Conservation (phyloP, 1,140 invertebrate genomes). For the Cardiocondyla obscurior region DNA sequence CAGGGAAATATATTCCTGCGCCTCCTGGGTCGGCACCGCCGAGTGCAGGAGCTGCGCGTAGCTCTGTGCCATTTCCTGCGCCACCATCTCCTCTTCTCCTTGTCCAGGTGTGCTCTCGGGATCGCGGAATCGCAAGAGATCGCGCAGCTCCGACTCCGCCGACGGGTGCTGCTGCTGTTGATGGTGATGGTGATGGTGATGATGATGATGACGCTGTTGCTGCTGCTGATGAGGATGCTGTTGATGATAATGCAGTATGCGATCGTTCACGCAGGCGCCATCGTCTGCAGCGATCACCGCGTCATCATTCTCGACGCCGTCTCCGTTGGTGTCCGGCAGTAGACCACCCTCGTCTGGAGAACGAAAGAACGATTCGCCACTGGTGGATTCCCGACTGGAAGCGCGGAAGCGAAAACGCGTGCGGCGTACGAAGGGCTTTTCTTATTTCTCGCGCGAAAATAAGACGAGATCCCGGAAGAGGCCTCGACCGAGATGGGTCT, state of each 20-base stretch:
- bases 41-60: constrained; percentile 79
- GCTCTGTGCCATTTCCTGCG: constrained; percentile 79
- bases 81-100: constrained; percentile 76
- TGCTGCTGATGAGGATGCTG: constrained; percentile 47
- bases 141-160: constrained; percentile 55
- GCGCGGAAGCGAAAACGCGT: neutral
- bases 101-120: neutral
- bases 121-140: constrained; percentile 69
- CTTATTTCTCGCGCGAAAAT: neutral
- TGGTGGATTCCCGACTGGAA: neutral
- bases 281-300: constrained; percentile 67
- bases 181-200: constrained; percentile 40
- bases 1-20: constrained; percentile 78
- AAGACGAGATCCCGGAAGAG: neutral
- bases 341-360: constrained; percentile 76
- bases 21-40: constrained; percentile 69
- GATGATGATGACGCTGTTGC: constrained; percentile 53
- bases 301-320: constrained; percentile 69
- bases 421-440: neutral
- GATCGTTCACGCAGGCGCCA: constrained; percentile 69
- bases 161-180: constrained; percentile 39
- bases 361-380: constrained; percentile 12
- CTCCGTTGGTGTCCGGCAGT: constrained; percentile 74
- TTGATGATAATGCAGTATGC: constrained; percentile 62
- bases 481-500: neutral